phyloP scores from a whole-genome alignment of 2,113 vertebrate species.

The Salvelinus alpinus region DNA sequence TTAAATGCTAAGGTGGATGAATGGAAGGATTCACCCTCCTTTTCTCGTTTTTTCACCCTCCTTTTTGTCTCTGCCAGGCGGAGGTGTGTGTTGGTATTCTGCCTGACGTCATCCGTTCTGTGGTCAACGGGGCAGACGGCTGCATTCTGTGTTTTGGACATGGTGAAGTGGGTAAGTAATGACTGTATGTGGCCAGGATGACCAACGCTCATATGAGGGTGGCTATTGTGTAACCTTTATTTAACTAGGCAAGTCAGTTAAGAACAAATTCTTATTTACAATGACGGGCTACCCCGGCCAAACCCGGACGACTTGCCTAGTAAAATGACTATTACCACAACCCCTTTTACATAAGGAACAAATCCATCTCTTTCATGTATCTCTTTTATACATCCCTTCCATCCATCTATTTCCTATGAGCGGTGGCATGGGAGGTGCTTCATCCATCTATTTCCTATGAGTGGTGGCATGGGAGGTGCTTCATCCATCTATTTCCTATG shows the following conservation, averaged over 20 bases:
- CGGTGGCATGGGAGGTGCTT: not conserved
- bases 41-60: too few relatives aligned
- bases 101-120: constrained; percentile 70
- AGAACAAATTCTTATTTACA: too few relatives aligned
- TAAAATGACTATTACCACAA: constrained; percentile 18
- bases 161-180: constrained; percentile 68
- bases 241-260: too few relatives aligned
- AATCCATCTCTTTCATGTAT: constrained; percentile 17
- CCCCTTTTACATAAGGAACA: not conserved
- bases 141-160: constrained; percentile 65
- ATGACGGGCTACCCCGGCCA: too few relatives aligned
- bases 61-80: constrained; percentile 36
- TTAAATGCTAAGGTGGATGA: constrained; percentile 20
- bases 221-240: not conserved
- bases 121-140: constrained; percentile 66
- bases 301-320: too few relatives aligned
- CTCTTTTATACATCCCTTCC: constrained; percentile 16
- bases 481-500: constrained; percentile 28
- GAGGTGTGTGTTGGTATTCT: constrained; percentile 66
- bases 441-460: constrained; percentile 1
- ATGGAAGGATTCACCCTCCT: not conserved
- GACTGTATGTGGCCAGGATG: constrained; percentile 42
- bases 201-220: constrained; percentile 48
- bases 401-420: not conserved
- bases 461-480: not conserved